These are phyloP conservation scores for Falco concolor DNA, from an alignment of 2,797 vertebrate genomes.

Conservation along the genomic window DNA sequence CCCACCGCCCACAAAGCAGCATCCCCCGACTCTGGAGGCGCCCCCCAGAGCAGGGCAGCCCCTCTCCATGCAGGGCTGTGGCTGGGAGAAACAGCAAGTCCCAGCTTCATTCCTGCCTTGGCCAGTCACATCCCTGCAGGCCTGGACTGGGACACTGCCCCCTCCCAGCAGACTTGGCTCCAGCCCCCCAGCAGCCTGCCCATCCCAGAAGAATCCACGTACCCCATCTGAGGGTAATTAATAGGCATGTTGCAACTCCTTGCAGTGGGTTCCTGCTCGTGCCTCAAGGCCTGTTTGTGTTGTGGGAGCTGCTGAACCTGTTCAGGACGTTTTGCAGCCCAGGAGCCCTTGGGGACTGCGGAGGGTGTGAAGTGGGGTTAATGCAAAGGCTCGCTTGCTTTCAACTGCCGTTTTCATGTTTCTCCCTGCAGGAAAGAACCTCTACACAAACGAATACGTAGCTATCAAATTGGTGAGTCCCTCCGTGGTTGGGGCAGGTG, in stretches of 20 bases:
- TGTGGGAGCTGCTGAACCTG: background rate
- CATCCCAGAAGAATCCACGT: background rate
- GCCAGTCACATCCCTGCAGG: background rate
- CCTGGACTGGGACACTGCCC: background rate
- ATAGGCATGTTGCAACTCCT: background rate
- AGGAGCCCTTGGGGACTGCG: background rate
- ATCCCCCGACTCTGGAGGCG: fast-evolving
- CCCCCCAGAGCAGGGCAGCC: background rate
- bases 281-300: background rate
- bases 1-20: background rate
- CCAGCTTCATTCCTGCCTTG: background rate
- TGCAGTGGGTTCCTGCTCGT: background rate
- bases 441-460: constrained; percentile 98
- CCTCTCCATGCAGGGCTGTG: background rate
- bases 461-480: constrained; percentile 97
- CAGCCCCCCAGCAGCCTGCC: background rate
- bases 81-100: background rate
- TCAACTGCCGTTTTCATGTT: background rate
- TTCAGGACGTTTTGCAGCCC: background rate
- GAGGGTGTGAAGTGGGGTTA: background rate
- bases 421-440: constrained; percentile 85
- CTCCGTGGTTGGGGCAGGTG: fast-evolving
- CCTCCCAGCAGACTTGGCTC: background rate
- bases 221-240: background rate
- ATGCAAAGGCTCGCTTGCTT: background rate